phyloP scores from a whole-genome alignment of 2,888 invertebrate genomes.

The Dioctria linearis region DNA sequence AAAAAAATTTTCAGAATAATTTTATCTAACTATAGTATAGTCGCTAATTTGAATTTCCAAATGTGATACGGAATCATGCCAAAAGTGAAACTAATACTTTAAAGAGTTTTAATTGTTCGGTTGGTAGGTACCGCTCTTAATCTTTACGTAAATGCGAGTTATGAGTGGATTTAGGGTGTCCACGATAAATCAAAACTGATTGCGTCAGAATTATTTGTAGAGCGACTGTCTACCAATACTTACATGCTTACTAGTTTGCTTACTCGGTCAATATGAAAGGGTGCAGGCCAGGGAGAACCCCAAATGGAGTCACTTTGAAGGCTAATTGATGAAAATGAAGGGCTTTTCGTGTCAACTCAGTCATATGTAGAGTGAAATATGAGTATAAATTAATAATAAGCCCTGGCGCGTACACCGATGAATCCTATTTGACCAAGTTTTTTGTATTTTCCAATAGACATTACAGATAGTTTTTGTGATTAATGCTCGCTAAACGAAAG shows the following conservation, averaged over 20 bases:
- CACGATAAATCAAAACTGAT: conserved; percentile 32
- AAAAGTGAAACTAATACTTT: not conserved
- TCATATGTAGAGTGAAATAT: conserved; percentile 18
- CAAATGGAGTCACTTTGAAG: not conserved
- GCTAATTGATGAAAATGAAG: not conserved
- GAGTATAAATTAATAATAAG: conserved; percentile 45
- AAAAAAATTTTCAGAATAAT: not conserved
- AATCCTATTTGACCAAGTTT: conserved; percentile 20
- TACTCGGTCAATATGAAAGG: conserved; percentile 5
- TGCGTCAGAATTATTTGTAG: conserved; percentile 39
- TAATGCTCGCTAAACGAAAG: conserved; percentile 37
- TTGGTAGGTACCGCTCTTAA: not conserved
- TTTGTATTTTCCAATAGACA: conserved; percentile 7
- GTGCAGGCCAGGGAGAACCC: not conserved
- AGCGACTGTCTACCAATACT: not conserved
- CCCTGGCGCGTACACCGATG: conserved; percentile 3
- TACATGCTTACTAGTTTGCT: not conserved
- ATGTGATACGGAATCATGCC: conserved; percentile 26
- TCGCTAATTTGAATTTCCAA: conserved; percentile 33
- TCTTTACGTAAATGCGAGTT: conserved; percentile 21
- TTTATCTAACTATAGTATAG: not conserved
- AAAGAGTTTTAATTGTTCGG: not conserved
- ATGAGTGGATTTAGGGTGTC: conserved; percentile 5
- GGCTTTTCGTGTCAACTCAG: conserved; percentile 22
- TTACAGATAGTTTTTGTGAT: conserved; percentile 29